phyloP scores from a whole-genome alignment of 2,888 invertebrate species.

The Sepiola atlantica region DNA sequence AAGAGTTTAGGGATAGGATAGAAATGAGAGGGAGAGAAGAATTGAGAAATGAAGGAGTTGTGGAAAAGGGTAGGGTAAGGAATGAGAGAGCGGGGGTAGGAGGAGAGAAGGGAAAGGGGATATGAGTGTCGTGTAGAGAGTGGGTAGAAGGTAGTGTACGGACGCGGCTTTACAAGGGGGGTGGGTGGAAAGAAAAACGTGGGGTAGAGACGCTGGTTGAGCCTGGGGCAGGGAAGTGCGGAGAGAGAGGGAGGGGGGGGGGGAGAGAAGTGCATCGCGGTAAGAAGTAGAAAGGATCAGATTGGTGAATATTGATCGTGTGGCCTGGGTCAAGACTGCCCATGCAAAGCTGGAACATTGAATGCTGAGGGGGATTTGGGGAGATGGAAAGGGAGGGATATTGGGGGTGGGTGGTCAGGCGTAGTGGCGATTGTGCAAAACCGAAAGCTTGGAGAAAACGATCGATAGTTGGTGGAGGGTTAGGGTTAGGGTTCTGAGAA shows the following conservation, averaged over 20 bases:
- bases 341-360: conserved; percentile 18
- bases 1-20: neutral
- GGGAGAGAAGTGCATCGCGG: neutral
- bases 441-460: neutral
- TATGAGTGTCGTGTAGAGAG: neutral
- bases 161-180: neutral
- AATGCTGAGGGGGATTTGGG: neutral
- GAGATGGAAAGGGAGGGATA: neutral
- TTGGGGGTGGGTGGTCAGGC: neutral
- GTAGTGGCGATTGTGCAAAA: neutral
- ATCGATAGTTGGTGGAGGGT: neutral
- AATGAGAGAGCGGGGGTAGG: neutral
- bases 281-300: neutral
- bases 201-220: neutral
- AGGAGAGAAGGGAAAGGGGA: neutral
- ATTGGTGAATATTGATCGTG: conserved; percentile 14
- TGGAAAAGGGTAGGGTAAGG: too few species aligned
- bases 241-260: too few species aligned
- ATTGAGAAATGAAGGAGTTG: neutral
- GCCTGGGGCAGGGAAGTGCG: neutral
- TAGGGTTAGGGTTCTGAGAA: neutral
- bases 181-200: neutral
- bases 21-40: neutral
- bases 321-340: conserved; percentile 1
- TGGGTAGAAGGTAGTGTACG: neutral